Base-by-base conservation (phyloP, 2,797 vertebrate species). In the Helarctos malayanus region DNA sequence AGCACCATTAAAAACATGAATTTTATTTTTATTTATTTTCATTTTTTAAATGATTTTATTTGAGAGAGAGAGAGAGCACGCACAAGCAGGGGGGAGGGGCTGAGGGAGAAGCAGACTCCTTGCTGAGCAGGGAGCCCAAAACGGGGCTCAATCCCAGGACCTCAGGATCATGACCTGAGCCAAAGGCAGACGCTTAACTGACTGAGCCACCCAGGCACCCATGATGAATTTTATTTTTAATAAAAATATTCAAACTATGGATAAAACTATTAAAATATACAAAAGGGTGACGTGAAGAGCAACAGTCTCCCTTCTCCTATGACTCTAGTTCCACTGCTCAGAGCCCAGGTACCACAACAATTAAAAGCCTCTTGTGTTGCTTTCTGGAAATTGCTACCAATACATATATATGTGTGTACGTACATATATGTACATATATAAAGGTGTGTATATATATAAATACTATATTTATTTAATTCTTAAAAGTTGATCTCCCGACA, bases 141-240 rank as follows among this genome's bases (percentile, higher is more conserved):
- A 29, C 7, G 4, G 18, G 23, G 65, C 18, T 68, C 4, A 0
- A 35, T 68, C 18, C 18, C n/a, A 68, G 9, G n/a, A 68, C 18
- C 18, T 18, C 11, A 18, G 16, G n/a, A 68, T 68, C 65, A 35
- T 21, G 18, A 35, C 16, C 9, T 11, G n/a, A 35, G 65, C 65
- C 1, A 8, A 68, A 68, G n/a, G n/a, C 65, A 68, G 65, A 68
- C 0, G 18, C 16, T 35, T 68, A 68, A 68, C 4, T 29, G 7
- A 68, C n/a, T 35, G 9, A 68, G 9, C 32, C 32, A 35, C 18
- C n/a, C n/a, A 35, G n/a, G 29, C 9, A 4, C 3, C 10, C 25
- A 61, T 27, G 29, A 78, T 35, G 35, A 56, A 68, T 91, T 79
- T 94, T 52, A 56, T 25, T 83, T 92, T 79, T 86, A 94, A 68